Evolutionary conservation across 2,113 vertebrate species (phyloP).

Genomic region (Coreoperca whiteheadi): DNA sequence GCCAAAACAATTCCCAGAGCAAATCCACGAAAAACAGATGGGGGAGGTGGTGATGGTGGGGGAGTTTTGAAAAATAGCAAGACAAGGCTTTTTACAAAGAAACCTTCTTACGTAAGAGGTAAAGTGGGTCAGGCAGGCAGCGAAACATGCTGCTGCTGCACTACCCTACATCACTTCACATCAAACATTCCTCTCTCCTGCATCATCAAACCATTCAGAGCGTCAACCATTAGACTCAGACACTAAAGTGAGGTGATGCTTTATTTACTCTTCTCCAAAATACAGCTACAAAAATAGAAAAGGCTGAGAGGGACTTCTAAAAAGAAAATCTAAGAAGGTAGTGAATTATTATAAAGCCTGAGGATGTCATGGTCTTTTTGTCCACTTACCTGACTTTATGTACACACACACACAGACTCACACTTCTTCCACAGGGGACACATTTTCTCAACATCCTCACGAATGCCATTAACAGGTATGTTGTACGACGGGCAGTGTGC

Average conservation of each 20-base stretch:
- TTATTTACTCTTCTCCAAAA: constrained; percentile 26
- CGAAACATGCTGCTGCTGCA: constrained; percentile 58
- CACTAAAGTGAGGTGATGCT: constrained; percentile 1
- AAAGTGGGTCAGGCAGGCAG: constrained; percentile 72
- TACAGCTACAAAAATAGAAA: constrained; percentile 40
- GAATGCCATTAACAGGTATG: constrained; percentile 20
- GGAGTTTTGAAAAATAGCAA: constrained; percentile 51
- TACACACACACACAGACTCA: background rate
- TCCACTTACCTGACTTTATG: constrained; percentile 1
- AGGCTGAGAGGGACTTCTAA: background rate
- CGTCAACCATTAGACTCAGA: constrained; percentile 15
- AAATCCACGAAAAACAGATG: constrained; percentile 43
- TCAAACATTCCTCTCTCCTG: constrained; percentile 42
- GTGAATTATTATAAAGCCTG: constrained; percentile 29
- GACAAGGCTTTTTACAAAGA: constrained; percentile 60
- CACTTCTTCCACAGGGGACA: constrained; percentile 30
- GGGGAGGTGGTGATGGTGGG: constrained; percentile 10
- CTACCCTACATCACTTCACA: constrained; percentile 55
- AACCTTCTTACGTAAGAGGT: constrained; percentile 68
- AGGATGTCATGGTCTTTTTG: constrained; percentile 19
- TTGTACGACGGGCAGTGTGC: too few species aligned
- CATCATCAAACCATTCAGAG: constrained; percentile 45
- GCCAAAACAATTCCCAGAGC: constrained; percentile 47
- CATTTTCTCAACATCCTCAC: constrained; percentile 32
- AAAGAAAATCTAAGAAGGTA: background rate